phyloP scores from a whole-genome alignment of 1,140 invertebrate genomes.

The Temnothorax longispinosus region DNA sequence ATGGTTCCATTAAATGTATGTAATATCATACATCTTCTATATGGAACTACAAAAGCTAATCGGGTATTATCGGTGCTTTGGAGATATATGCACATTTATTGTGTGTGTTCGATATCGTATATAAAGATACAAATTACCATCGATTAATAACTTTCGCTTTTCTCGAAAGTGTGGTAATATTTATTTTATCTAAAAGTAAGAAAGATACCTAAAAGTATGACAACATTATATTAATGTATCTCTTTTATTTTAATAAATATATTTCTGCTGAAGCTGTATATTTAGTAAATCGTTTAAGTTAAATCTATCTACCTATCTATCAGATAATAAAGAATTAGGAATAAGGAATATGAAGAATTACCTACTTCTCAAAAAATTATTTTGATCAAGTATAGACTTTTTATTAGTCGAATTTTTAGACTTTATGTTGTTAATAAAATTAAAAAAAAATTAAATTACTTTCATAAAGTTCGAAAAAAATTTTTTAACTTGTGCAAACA shows the following conservation, averaged over 20 bases:
- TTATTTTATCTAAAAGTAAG: neutral
- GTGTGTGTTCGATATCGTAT: neutral
- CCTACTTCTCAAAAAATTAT: neutral
- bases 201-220: neutral
- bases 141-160: neutral
- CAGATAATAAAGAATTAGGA: neutral
- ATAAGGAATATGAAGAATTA: neutral
- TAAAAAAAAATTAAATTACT: neutral
- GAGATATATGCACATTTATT: slow-evolving; percentile 37
- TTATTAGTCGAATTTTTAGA: neutral
- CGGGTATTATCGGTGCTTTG: slow-evolving; percentile 44
- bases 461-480: neutral
- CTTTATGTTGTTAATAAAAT: neutral
- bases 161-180: neutral
- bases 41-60: slow-evolving; percentile 43
- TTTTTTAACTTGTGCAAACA: neutral
- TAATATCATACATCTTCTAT: slow-evolving; percentile 69
- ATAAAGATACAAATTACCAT: neutral
- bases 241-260: neutral
- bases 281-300: neutral
- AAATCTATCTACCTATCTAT: neutral
- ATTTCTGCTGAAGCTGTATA: neutral
- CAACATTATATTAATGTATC: neutral
- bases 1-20: slow-evolving; percentile 61
- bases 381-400: neutral